phyloP scores from a whole-genome alignment of 2,888 invertebrate species.

The Rhynchonema sp. region DNA sequence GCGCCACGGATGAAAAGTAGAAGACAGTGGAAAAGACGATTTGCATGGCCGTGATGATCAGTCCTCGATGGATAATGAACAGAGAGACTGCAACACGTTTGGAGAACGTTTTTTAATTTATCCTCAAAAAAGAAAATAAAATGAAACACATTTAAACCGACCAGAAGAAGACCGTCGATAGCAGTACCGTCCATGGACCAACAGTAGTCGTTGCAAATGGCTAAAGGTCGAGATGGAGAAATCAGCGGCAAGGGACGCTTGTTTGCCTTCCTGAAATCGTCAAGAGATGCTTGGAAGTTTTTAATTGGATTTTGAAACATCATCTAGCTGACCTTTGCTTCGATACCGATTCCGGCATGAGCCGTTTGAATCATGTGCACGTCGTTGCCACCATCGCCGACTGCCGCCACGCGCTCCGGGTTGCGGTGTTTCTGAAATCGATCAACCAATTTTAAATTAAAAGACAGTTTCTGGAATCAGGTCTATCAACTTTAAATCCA shows the following conservation, averaged over 20 bases:
- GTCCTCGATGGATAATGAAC: constrained; percentile 81
- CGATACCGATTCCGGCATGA: constrained; percentile 59
- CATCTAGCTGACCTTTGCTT: constrained; percentile 7
- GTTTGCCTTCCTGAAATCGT: constrained; percentile 37
- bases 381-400: constrained; percentile 88
- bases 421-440: too few species aligned
- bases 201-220: constrained; percentile 49
- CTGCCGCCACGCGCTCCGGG: constrained; percentile 56
- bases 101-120: too few species aligned
- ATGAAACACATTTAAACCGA: constrained; percentile 22
- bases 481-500: background rate
- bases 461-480: too few species aligned
- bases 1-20: constrained; percentile 80
- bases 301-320: background rate
- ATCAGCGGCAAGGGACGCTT: constrained; percentile 48
- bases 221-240: constrained; percentile 60
- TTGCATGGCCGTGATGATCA: constrained; percentile 90
- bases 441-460: too few species aligned
- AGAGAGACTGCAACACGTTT: constrained; percentile 79
- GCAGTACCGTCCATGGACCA: constrained; percentile 26
- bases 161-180: constrained; percentile 30
- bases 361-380: constrained; percentile 93
- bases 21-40: constrained; percentile 94
- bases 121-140: too few species aligned
- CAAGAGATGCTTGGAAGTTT: background rate